Conservation (phyloP, 2,113 vertebrate species). For the Amazona vittata region DNA sequence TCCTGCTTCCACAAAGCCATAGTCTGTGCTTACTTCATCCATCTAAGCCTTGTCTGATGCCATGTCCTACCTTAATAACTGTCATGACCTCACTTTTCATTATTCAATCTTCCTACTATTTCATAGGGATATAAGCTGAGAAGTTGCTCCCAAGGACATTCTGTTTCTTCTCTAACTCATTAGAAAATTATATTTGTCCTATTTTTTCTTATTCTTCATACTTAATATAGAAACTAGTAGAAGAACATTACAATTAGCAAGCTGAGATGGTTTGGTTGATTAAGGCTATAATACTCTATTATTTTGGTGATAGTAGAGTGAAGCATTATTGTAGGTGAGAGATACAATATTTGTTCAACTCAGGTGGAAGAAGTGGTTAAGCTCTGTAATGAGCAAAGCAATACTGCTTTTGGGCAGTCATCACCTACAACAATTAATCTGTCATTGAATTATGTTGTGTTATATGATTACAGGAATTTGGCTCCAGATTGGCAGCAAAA, state of each 20-base stretch:
- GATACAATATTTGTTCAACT: not conserved
- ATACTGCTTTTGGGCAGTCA: not conserved
- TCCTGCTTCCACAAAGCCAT: not conserved
- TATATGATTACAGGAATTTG: not conserved
- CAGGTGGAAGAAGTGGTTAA: not conserved
- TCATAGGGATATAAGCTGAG: not conserved
- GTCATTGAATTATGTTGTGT: not conserved
- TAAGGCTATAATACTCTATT: not conserved
- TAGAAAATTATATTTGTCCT: constrained; percentile 13
- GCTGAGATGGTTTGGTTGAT: not conserved
- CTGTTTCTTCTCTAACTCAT: not conserved
- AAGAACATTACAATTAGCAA: not conserved
- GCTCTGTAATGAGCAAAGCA: not conserved
- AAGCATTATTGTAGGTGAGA: not conserved
- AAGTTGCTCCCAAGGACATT: constrained; percentile 1
- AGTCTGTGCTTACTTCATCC: not conserved
- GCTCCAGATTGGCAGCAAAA: not conserved
- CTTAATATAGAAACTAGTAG: constrained; percentile 22
- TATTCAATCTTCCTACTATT: not conserved
- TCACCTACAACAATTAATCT: not conserved
- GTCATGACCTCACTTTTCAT: not conserved
- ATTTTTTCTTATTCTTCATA: constrained; percentile 13
- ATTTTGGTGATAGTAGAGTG: not conserved
- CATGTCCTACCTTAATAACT: not conserved
- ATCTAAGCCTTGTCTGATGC: not conserved